Evolutionary conservation across 1,140 invertebrate genomes (phyloP).

Genomic region (Sesamia nonagrioides): DNA sequence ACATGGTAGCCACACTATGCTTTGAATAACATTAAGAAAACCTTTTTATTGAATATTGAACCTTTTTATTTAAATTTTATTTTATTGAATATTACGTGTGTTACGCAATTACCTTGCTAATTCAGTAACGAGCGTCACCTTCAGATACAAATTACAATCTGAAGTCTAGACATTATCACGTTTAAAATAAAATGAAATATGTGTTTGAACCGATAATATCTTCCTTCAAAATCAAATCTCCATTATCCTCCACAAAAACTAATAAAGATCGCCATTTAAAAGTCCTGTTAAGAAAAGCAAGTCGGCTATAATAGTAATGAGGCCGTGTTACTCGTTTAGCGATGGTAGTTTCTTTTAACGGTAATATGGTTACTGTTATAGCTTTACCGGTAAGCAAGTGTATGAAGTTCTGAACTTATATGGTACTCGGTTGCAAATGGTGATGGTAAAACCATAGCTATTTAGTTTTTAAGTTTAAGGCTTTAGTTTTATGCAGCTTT

Average conservation of each 20-base stretch:
- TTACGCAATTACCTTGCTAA: too few relatives aligned
- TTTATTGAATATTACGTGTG: too few relatives aligned
- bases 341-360: constrained; percentile 42
- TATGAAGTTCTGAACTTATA: constrained; percentile 34
- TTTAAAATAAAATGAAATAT: too few relatives aligned
- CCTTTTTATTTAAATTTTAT: too few relatives aligned
- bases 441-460: constrained; percentile 3
- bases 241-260: constrained; percentile 15
- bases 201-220: not conserved
- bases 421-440: not conserved
- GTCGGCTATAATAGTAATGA: constrained; percentile 39
- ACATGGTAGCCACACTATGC: too few relatives aligned
- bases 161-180: too few relatives aligned
- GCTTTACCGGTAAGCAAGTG: constrained; percentile 25
- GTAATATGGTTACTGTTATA: constrained; percentile 25
- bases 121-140: not conserved
- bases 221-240: constrained; percentile 6
- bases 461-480: constrained; percentile 3
- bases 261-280: constrained; percentile 10
- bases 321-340: constrained; percentile 26
- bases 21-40: too few relatives aligned
- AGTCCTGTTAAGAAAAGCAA: constrained; percentile 31
- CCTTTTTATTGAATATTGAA: too few relatives aligned
- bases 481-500: not conserved
- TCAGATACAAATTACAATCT: too few relatives aligned